Evolutionary conservation across 35 echinoderm and acorn worm genomes (phyloP), one percentile per base, ranked within the genome.

Genomic region (Apostichopus parvimensis): DNA sequence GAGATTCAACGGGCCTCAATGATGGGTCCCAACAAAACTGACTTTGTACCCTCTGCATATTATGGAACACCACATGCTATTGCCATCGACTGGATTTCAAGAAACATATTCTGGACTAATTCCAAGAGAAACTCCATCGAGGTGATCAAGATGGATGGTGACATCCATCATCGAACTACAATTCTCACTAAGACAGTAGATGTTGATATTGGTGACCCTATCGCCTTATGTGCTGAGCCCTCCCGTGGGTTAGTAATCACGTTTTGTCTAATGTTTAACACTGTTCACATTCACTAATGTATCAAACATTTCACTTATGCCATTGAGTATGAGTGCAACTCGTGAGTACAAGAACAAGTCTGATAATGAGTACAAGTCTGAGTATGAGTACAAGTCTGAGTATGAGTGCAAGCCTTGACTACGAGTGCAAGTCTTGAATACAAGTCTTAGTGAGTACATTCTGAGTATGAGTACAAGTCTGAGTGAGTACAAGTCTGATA

Each of bases 21-120:
- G 20, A 82, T 85, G 56, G 94, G 91, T 22, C 20, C 56, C 14
- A 92, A 95, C 68, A 77, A 20, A 22, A 82, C 78, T 22, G 75
- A 79, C 24, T 81, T 95, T 64, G 90, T 90, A 6, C 93, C 93
- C n/a, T 86, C 73, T n/a, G 90, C 93, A 21, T 96, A 85, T 73
- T 72, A 87, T 84, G 91, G 93, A 5, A 83, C 86, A 25, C 86
- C 93, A 0, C 77, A 92, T 62, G 66, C 86, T 11, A 82, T 96
- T 9, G 95, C 95, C 25, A 79, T 96, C 6, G 95, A 96, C 68
- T 94, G 91, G 87, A 28, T 96, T 18, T 79, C 93, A 54, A 57
- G 87, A 11, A 96, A 96, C 53, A 62, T 96, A 12, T 94, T 94
- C 86, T 96, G 95, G 95, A 92, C 90, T 11, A 94, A 96, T 89